These are phyloP conservation scores for Diadema setosum DNA, from an alignment of 35 echinoderm and acorn worm species.

Conservation along the genomic window DNA sequence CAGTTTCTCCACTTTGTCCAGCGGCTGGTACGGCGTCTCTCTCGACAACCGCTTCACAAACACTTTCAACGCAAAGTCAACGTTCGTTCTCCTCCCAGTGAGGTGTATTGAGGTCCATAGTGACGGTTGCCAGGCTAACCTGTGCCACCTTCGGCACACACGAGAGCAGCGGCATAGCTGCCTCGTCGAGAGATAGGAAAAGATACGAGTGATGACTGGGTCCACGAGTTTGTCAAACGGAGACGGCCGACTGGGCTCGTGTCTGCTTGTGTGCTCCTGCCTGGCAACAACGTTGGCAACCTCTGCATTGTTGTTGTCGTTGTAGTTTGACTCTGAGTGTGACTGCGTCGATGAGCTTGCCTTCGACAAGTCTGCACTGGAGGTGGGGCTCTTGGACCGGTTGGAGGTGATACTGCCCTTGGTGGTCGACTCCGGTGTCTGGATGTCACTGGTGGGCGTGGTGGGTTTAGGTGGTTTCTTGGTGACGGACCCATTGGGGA, in stretches of 20 bases:
- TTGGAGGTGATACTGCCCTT: constrained; percentile 1
- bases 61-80: constrained; percentile 69
- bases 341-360: neutral
- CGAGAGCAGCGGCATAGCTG: constrained; percentile 74
- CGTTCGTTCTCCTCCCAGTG: constrained; percentile 45
- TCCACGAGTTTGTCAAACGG: constrained; percentile 80
- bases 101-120: constrained; percentile 82
- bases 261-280: neutral
- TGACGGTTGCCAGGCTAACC: constrained; percentile 80
- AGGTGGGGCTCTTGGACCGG: constrained; percentile 6
- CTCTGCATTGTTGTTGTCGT: neutral
- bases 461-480: neutral
- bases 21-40: constrained; percentile 92
- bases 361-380: neutral
- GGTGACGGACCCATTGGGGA: neutral
- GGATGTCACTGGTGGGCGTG: constrained; percentile 14
- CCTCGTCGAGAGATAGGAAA: constrained; percentile 89
- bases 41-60: constrained; percentile 78
- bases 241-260: neutral
- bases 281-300: neutral
- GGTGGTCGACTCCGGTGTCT: neutral
- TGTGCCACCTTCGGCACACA: constrained; percentile 84
- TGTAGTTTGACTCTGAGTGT: neutral
- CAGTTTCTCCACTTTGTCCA: constrained; percentile 67
- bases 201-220: constrained; percentile 81